phyloP scores from a whole-genome alignment of 2,888 invertebrate genomes.

The Meteorus cinctellus region DNA sequence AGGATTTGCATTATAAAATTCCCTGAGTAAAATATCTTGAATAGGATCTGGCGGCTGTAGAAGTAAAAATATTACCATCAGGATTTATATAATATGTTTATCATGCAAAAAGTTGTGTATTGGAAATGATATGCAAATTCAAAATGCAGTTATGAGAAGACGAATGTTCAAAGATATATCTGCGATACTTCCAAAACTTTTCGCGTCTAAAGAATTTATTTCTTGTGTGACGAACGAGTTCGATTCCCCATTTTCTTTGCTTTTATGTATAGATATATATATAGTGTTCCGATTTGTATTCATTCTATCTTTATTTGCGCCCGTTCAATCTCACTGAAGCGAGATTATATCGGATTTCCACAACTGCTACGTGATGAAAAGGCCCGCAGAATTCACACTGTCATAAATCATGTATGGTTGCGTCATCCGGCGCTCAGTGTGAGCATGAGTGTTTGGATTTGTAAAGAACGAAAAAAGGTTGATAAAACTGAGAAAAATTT shows the following conservation, averaged over 20 bases:
- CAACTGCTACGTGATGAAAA: conserved; percentile 42
- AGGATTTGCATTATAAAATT: too few relatives aligned
- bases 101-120: too few relatives aligned
- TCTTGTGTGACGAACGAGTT: too few relatives aligned
- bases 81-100: too few relatives aligned
- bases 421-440: not conserved
- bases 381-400: conserved; percentile 28
- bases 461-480: not conserved
- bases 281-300: conserved; percentile 32
- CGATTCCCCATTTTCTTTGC: not conserved
- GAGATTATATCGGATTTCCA: conserved; percentile 58
- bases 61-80: too few relatives aligned
- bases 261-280: not conserved
- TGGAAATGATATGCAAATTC: not conserved
- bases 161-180: not conserved
- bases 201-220: not conserved
- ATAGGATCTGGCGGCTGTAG: too few relatives aligned
- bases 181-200: not conserved
- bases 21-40: too few relatives aligned
- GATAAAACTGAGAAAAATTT: not conserved
- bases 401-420: conserved; percentile 55
- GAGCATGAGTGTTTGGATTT: not conserved
- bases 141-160: not conserved
- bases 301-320: conserved; percentile 20
- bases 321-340: not conserved